Conservation (phyloP, 1,140 invertebrate species). For the Pararge aegeria region DNA sequence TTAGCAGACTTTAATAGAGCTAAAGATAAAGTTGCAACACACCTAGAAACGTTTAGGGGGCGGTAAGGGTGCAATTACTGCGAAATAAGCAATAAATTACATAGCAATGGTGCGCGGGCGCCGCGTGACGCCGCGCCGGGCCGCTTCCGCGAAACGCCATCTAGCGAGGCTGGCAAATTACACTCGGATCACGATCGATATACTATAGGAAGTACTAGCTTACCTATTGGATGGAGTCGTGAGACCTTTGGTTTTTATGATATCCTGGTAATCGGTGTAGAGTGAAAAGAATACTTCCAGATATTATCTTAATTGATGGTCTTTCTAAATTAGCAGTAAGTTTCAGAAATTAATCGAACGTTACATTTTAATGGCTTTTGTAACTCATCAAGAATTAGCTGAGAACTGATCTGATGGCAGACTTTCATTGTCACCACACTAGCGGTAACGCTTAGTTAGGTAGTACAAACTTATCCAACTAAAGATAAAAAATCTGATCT, state of each 20-base stretch:
- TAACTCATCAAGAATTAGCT: no score
- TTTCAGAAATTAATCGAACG: no score
- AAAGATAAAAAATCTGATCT: no score
- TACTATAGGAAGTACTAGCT: constrained; percentile 20
- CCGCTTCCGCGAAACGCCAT: constrained; percentile 64
- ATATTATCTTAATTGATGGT: no score
- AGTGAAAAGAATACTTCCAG: no score
- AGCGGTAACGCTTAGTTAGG: no score
- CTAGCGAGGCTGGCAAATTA: constrained; percentile 57
- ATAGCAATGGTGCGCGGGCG: constrained; percentile 51
- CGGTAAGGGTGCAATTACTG: constrained; percentile 64
- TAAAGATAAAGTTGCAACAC: constrained; percentile 25
- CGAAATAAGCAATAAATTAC: constrained; percentile 70
- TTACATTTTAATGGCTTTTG: no score
- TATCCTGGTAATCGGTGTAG: not conserved
- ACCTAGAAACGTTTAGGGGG: constrained; percentile 51
- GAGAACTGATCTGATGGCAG: no score
- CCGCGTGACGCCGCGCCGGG: constrained; percentile 47
- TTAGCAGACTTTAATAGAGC: not conserved
- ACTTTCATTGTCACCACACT: no score
- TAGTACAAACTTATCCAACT: no score
- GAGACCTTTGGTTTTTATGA: constrained; percentile 13
- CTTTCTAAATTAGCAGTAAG: no score
- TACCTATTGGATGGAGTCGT: constrained; percentile 22
- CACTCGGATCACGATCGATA: constrained; percentile 57